phyloP scores from a whole-genome alignment of 2,888 invertebrate species.

The Orthosia incerta region DNA sequence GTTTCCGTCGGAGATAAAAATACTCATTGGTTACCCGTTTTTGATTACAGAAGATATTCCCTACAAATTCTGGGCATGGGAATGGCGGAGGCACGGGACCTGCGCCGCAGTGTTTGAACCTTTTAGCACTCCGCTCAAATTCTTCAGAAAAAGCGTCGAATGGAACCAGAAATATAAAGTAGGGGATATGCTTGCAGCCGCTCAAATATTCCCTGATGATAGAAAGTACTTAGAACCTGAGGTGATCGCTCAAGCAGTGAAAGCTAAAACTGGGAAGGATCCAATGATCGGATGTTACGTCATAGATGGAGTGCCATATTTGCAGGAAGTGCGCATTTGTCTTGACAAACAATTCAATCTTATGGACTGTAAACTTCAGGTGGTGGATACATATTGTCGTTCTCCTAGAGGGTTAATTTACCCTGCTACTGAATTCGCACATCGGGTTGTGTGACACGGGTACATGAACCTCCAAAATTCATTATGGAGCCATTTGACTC shows the following conservation, averaged over 20 bases:
- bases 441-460: no score
- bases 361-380: constrained; percentile 22
- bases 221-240: constrained; percentile 12
- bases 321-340: constrained; percentile 32
- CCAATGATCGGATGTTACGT: constrained; percentile 32
- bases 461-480: no score
- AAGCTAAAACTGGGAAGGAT: constrained; percentile 8
- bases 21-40: background rate
- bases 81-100: constrained; percentile 24
- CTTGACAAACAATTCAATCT: constrained; percentile 22
- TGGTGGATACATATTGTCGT: constrained; percentile 4
- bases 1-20: no score
- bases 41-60: background rate
- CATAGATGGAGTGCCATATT: background rate
- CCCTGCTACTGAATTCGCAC: constrained; percentile 2
- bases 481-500: no score
- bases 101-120: constrained; percentile 11
- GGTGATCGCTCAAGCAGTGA: constrained; percentile 18
- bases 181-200: constrained; percentile 24
- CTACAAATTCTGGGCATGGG: constrained; percentile 2
- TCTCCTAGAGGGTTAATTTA: constrained; percentile 18
- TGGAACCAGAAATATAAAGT: constrained; percentile 1
- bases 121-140: constrained; percentile 22
- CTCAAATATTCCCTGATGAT: constrained; percentile 27
- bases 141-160: constrained; percentile 33